Base-by-base conservation (phyloP, 1,140 invertebrate genomes). In the Orchestia grillus region DNA sequence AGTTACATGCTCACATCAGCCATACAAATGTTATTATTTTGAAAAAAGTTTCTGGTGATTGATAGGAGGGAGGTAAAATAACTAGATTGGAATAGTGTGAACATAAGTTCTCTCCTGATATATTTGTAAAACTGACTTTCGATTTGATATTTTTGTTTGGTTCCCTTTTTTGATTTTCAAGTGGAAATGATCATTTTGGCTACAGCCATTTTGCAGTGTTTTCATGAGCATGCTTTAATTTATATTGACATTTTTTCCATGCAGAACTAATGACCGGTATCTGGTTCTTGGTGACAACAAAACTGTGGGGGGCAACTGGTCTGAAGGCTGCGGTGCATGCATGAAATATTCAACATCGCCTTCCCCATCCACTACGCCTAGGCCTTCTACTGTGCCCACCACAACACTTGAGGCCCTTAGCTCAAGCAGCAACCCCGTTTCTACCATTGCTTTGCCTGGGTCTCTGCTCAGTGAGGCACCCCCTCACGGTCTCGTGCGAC, bases 401-500 rank as follows among this genome's bases (percentile, higher is more conserved):
- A 90, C 88, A 42, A 1, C 42, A 90, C 4, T 90, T 36, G n/a
- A 90, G 88, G 43, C 41, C 44, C 40, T 94, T 44, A 44, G 36
- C 92, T 15, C 44, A 44, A 47, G 41, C 92, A 45, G 41, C 92
- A 11, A 42, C 92, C 16, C 44, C 92, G n/a, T 44, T 11, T 45
- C 44, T 8, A 94, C 92, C 11, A 40, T n/a, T n/a, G 41, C 92
- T 19, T 15, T 44, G 15, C 28, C 88, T 91, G 88, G 19, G 41
- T 43, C 41, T 91, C 28, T 42, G 88, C 88, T 91, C 8, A 43
- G 41, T 42, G 44, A 77, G 41, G 95, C 53, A 42, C 57, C 96
- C 28, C 96, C 96, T 0, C 62, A 96, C 43, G 96, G 95, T 28
- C 96, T 92, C 40, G 77, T 94, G 40, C 45, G 95, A 41, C 43